Base-by-base conservation (phyloP, 2,797 vertebrate species). In the Neostethus bicornis region DNA sequence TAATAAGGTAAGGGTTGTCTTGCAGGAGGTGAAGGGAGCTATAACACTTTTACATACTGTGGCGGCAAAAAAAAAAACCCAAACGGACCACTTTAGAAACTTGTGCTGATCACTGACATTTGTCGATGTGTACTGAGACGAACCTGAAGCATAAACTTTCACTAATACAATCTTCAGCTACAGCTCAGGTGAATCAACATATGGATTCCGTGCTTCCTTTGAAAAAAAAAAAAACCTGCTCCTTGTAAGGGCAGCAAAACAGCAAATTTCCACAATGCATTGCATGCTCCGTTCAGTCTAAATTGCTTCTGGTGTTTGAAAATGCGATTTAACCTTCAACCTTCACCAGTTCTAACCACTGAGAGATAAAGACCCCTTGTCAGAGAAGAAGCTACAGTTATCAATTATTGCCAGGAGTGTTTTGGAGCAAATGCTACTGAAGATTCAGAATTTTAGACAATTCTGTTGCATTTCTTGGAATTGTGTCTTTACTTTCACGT, bases 341-440 rank as follows among this genome's bases (percentile, higher is more conserved):
- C 19, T 44, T 44, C 38, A 10, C 46, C 44, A 38, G 47, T 42
- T 52, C 12, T 19, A 29, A 51, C 25, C 26, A 53, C 42, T 9
- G 31, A 61, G 28, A 51, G 58, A 65, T 34, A 24, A 20, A 23
- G 16, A 28, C 41, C 32, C 19, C 49, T 52, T 46, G 58, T 20
- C 63, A 69, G 34, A 46, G 54, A 38, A 20, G 43, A 63, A 41
- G 66, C 70, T 72, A 73, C 70, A 59, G 61, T 57, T 52, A 19
- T 35, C 68, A 38, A 51, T 85, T 90, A 90, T 88, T 89, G 89
- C 85, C 82, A 64, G 44, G 66, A 70, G 23, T 72, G 71, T 44
- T 77, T 55, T 62, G 59, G 32, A 74, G 41, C 68, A 66, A 75
- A 74, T 67, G 91, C 89, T 90, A 89, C 87, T 70, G 73, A 65